Conservation (phyloP, 2,888 invertebrate genomes). For the Cinara cedri region DNA sequence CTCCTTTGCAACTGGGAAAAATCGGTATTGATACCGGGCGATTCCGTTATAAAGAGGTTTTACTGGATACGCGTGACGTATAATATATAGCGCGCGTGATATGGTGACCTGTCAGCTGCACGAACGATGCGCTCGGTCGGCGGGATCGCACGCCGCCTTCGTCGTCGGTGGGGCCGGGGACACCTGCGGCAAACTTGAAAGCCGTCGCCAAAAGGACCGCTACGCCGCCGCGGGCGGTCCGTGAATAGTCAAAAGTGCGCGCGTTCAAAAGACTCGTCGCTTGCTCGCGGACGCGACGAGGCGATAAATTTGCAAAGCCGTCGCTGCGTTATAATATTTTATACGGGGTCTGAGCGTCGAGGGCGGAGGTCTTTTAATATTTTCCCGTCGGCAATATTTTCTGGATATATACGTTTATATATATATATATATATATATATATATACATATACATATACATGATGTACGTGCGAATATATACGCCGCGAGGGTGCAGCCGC, state of each 20-base stretch:
- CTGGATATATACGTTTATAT: background rate
- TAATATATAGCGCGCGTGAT: too few species aligned
- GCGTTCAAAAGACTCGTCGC: constrained; percentile 12
- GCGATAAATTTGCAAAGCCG: constrained; percentile 44
- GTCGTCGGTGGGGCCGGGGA: background rate
- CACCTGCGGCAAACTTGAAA: background rate
- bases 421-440: background rate
- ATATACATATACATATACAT: background rate
- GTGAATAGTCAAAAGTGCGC: background rate
- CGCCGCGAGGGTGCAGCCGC: background rate
- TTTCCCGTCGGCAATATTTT: constrained; percentile 43
- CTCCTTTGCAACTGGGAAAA: too few species aligned
- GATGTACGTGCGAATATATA: background rate
- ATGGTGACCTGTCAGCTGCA: constrained; percentile 8
- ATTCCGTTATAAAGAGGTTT: too few species aligned
- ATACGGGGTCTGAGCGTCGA: background rate
- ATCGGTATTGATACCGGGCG: too few species aligned
- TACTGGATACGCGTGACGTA: too few species aligned
- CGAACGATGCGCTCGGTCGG: background rate
- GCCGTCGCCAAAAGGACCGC: constrained; percentile 6
- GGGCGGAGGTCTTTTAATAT: constrained; percentile 50
- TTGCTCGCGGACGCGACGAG: constrained; percentile 11
- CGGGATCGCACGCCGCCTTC: background rate
- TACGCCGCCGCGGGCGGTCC: constrained; percentile 11
- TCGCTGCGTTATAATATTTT: background rate